phyloP scores from a whole-genome alignment of 2,113 vertebrate genomes.

The Peromyscus leucopus region DNA sequence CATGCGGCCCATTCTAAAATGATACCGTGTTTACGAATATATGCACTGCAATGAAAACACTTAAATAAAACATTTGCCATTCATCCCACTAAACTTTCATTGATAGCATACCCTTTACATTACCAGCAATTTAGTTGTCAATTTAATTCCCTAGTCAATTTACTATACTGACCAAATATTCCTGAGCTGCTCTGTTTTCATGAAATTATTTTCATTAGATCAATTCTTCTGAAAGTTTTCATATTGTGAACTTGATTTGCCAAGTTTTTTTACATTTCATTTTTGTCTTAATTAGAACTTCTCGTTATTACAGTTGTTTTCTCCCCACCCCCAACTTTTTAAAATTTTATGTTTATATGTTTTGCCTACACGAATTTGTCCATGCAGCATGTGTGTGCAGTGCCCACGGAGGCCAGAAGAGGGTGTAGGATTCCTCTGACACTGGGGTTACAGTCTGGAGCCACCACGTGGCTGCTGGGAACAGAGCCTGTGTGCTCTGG shows the following conservation, averaged over 20 bases:
- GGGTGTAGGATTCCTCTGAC: not conserved
- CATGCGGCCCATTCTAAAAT: not conserved
- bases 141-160: conserved; percentile 31
- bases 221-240: conserved; percentile 28
- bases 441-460: not conserved
- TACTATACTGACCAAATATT: conserved; percentile 38
- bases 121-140: not conserved
- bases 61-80: conserved; percentile 52
- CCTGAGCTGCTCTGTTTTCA: conserved; percentile 18
- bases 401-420: not conserved
- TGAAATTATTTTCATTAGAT: conserved; percentile 60
- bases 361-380: not conserved
- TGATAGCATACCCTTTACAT: not conserved
- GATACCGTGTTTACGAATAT: not conserved
- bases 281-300: conserved; percentile 45
- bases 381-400: not conserved
- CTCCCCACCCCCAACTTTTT: not conserved
- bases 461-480: not conserved
- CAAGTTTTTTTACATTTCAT: not conserved
- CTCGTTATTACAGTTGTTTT: conserved; percentile 1
- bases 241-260: conserved; percentile 13
- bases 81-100: not conserved
- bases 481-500: no score
- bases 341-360: not conserved
- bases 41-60: conserved; percentile 33